phyloP scores from a whole-genome alignment of 1,140 invertebrate species.

The Grapholita molesta region DNA sequence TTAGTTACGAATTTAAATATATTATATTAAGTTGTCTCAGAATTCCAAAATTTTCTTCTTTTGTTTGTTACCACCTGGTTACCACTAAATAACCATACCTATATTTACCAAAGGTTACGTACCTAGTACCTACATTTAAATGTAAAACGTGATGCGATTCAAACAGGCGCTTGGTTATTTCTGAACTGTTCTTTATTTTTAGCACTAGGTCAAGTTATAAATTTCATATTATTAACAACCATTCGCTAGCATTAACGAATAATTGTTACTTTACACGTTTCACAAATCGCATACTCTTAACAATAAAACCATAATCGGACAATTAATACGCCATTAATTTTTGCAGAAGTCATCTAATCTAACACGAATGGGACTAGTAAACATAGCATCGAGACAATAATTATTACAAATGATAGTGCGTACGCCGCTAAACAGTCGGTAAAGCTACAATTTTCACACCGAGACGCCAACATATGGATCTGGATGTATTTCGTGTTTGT shows the following conservation, averaged over 20 bases:
- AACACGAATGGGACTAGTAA: conserved; percentile 48
- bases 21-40: too few species aligned
- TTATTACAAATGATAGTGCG: conserved; percentile 75
- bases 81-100: too few species aligned
- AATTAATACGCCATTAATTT: conserved; percentile 16
- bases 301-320: background rate
- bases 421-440: conserved; percentile 74
- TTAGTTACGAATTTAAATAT: too few species aligned
- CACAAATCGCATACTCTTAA: background rate
- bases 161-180: too few species aligned
- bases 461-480: conserved; percentile 76
- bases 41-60: too few species aligned
- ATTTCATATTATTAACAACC: background rate
- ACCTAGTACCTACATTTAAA: too few species aligned
- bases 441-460: conserved; percentile 77
- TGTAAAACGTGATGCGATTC: too few species aligned
- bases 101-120: too few species aligned
- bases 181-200: background rate
- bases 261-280: conserved; percentile 4
- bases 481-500: conserved; percentile 74
- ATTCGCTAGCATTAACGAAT: background rate
- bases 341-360: conserved; percentile 21
- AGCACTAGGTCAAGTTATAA: background rate
- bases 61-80: too few species aligned
- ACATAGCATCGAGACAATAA: conserved; percentile 74